Base-by-base conservation (phyloP, 2,797 vertebrate genomes). In the Takifugu ocellatus region DNA sequence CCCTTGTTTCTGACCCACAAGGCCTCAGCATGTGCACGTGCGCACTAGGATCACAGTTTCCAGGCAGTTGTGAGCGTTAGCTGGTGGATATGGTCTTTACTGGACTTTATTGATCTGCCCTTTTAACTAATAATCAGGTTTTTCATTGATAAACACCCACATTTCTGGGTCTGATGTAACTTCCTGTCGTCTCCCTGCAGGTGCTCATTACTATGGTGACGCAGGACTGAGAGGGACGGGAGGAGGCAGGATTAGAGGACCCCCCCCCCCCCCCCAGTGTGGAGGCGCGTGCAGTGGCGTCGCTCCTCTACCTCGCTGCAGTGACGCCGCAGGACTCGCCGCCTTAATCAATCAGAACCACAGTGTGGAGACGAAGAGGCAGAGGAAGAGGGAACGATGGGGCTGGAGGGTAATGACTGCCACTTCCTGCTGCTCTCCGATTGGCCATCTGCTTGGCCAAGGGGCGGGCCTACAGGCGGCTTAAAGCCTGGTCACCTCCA, bases 391-490 rank as follows among this genome's bases (percentile, higher is more conserved):
- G 73, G 72, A 73, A 83, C 75, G 78, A 84, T 70, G 78, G 56
- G 66, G 75, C 81, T 82, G 69, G 71, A 77, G 82, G 84, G 78
- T 79, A 85, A 89, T 87, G 85, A 88, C 80, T 77, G 81, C 65
- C 77, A 89, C 87, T 88, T 88, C 84, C 89, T 87, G 85, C 88
- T 88, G 85, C 75, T 87, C 74, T 85, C 85, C 88, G 88, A 90
- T 90, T 89, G 88, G 88, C 85, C 89, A 89, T 89, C 89, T 91
- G 90, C 84, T 81, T 77, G 61, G 76, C 84, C 78, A 74, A 65
- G 79, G 83, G 88, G 86, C 70, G 85, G 83, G 71, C 83, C 81
- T 31, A 79, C 68, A 79, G 82, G 80, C 79, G 81, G 82, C 77
- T 87, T 83, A 85, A 68, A 82, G 21, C 21, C 21, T 21, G 21